A percentile compares a stretch with the other conserved stretches of the same genome.
Conservation (phyloP, 2,797 vertebrate species). For the Serranus cabrilla region DNA sequence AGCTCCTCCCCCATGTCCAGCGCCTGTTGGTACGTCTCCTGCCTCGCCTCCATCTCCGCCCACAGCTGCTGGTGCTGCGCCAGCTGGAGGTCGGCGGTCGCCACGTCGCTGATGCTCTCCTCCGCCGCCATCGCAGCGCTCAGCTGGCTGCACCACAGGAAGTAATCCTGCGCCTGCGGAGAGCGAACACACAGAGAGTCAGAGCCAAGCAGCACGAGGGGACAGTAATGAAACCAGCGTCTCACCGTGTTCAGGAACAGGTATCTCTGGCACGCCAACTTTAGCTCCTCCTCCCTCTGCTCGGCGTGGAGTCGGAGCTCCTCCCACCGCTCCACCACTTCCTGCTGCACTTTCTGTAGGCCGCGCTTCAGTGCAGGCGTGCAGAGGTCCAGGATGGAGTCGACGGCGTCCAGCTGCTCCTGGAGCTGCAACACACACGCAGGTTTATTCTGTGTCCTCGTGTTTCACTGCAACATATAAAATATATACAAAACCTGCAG, state of each 20-base stretch:
- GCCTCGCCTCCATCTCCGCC: slow-evolving; percentile 87
- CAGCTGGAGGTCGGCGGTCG: slow-evolving; percentile 83
- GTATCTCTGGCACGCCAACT: slow-evolving; percentile 78
- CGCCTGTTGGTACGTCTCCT: slow-evolving; percentile 81
- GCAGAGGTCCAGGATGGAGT: slow-evolving; percentile 76
- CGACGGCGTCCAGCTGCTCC: slow-evolving; percentile 84
- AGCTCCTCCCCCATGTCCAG: slow-evolving; percentile 84
- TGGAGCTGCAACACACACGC: slow-evolving; percentile 83
- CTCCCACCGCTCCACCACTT: slow-evolving; percentile 88
- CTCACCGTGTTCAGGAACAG: slow-evolving; percentile 86
- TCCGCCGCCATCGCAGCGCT: slow-evolving; percentile 85
- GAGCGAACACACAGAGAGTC: slow-evolving; percentile 1
- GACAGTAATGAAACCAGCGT: too few species aligned
- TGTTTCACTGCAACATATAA: too few species aligned
- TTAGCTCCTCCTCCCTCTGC: slow-evolving; percentile 82
- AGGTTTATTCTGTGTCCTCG: too few species aligned
- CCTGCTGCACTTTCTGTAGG: slow-evolving; percentile 85
- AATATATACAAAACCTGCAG: too few species aligned
- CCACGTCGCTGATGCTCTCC: slow-evolving; percentile 86
- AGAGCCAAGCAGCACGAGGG: too few species aligned
- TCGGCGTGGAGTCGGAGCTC: slow-evolving; percentile 82
- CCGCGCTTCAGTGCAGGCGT: slow-evolving; percentile 71
- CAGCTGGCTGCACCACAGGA: slow-evolving; percentile 87
- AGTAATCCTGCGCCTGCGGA: slow-evolving; percentile 87
- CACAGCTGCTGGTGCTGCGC: slow-evolving; percentile 88